A percentile compares a stretch with the other conserved stretches of the same genome.
These are phyloP conservation scores for Asarcornis scutulata DNA, from an alignment of 2,113 vertebrate genomes.

Conservation along the genomic window DNA sequence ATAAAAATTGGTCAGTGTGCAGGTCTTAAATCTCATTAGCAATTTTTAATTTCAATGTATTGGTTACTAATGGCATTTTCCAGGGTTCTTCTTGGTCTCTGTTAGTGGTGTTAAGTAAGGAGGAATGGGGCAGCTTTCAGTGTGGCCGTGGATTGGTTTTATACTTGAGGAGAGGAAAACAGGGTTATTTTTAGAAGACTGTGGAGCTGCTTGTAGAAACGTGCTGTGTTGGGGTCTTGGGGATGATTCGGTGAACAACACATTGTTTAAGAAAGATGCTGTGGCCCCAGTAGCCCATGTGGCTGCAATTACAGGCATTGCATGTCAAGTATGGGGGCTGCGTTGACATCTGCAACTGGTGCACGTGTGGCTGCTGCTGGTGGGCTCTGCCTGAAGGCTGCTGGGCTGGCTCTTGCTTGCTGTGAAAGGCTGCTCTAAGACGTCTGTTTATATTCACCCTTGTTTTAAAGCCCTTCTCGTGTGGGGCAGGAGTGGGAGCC, in stretches of 20 bases:
- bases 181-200: rapidly evolving
- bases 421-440: background rate
- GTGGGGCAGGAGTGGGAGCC: background rate
- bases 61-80: background rate
- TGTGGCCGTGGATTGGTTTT: background rate
- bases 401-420: background rate
- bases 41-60: background rate
- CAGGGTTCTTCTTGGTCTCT: background rate
- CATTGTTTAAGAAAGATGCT: background rate
- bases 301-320: background rate
- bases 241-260: rapidly evolving
- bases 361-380: background rate
- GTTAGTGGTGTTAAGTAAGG: background rate
- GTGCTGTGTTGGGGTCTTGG: background rate
- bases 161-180: background rate
- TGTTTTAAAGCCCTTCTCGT: background rate
- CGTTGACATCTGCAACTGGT: background rate
- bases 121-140: background rate
- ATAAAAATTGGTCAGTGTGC: background rate
- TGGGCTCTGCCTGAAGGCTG: background rate
- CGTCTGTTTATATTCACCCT: background rate
- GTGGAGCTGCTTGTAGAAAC: background rate
- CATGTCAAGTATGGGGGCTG: rapidly evolving
- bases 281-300: rapidly evolving
- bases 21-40: background rate